These are phyloP conservation scores for Alca torda DNA, from an alignment of 2,797 vertebrate species.

Conservation along the genomic window DNA sequence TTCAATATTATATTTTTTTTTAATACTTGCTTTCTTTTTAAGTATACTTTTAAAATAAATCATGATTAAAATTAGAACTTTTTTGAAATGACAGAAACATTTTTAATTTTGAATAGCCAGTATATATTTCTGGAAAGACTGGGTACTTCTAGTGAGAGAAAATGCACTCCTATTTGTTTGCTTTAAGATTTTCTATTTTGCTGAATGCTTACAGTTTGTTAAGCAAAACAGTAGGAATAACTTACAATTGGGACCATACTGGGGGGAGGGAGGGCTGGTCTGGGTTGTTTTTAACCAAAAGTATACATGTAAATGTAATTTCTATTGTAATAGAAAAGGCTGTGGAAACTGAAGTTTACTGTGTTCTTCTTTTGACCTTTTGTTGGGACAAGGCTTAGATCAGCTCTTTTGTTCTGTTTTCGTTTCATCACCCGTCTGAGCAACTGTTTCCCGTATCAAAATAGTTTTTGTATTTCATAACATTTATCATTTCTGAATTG, in stretches of 20 bases:
- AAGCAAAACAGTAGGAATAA: not conserved
- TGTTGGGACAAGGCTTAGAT: not conserved
- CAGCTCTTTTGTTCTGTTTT: not conserved
- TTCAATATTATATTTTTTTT: not conserved
- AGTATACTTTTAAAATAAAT: not conserved
- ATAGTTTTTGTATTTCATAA: not conserved
- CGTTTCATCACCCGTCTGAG: not conserved
- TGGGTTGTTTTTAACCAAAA: not conserved
- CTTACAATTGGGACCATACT: rapidly evolving
- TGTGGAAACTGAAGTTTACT: not conserved
- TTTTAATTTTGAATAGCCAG: not conserved
- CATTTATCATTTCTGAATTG: not conserved
- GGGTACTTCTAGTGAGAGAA: not conserved
- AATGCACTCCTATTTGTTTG: not conserved
- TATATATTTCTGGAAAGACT: not conserved
- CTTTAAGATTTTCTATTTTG: not conserved
- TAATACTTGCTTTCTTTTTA: not conserved
- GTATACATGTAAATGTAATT: not conserved
- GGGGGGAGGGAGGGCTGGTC: rapidly evolving
- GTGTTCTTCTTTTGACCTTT: not conserved
- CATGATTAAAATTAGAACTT: not conserved
- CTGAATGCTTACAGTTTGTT: not conserved
- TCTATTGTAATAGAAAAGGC: not conserved
- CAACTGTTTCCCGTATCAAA: not conserved
- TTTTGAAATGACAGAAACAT: not conserved